phyloP scores from a whole-genome alignment of 2,113 vertebrate species.

The Halichoeres trimaculatus region DNA sequence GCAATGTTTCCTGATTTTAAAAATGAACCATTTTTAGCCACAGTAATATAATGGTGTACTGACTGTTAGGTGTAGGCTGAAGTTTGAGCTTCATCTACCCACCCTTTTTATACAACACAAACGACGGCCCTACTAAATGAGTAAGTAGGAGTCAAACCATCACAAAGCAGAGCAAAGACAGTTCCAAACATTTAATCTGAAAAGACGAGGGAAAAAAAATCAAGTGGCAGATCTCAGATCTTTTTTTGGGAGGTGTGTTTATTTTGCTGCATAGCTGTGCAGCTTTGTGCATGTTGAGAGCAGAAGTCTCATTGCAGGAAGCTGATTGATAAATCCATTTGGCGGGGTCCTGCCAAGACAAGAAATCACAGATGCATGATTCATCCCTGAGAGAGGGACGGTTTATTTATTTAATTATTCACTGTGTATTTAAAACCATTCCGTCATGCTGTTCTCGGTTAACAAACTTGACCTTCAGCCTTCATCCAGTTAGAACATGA shows the following conservation, averaged over 20 bases:
- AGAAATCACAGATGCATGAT: slow-evolving; percentile 15
- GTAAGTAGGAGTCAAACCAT: too few relatives aligned
- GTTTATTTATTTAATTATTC: slow-evolving; percentile 39
- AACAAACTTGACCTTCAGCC: slow-evolving; percentile 25
- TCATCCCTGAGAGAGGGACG: slow-evolving; percentile 9
- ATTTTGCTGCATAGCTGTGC: background rate
- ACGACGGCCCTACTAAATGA: too few relatives aligned
- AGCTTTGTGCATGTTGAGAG: background rate
- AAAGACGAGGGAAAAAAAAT: too few relatives aligned
- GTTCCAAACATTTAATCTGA: too few relatives aligned
- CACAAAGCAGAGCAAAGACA: too few relatives aligned
- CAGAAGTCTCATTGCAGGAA: background rate
- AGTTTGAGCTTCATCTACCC: too few relatives aligned
- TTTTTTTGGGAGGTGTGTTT: background rate
- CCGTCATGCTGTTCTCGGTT: slow-evolving; percentile 2
- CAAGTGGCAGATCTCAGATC: background rate
- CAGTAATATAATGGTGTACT: too few relatives aligned
- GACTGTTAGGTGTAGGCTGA: too few relatives aligned
- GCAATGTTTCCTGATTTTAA: too few relatives aligned
- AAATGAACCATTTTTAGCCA: too few relatives aligned
- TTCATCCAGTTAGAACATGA: background rate
- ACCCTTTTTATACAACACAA: too few relatives aligned
- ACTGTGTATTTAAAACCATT: slow-evolving; percentile 15
- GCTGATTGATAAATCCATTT: background rate
- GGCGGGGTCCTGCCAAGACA: background rate